Evolutionary conservation across 2,888 invertebrate genomes (phyloP), one percentile per base, ranked within the genome.

Genomic region (Crocallis elinguaria): DNA sequence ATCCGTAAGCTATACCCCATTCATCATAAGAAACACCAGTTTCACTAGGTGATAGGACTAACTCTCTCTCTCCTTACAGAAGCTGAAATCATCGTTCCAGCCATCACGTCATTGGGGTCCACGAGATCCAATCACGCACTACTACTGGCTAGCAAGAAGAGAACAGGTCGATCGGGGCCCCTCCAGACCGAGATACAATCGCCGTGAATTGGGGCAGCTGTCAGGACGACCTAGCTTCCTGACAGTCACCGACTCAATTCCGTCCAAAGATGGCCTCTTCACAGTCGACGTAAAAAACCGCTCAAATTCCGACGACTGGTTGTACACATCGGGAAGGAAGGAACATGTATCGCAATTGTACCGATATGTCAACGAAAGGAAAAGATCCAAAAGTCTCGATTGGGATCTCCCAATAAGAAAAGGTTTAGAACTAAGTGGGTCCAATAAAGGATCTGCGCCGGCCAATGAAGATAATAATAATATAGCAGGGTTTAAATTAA

Each of bases 101-200:
- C 85, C 90, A 2, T 84, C 89, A 0, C 74, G 88, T 1, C 86
- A 88, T 50, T 91, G 90, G 90, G 90, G 90, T 1, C 90, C 90
- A 0, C 72, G 87, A 23, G 89, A 90, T 59, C 89, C 89, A 4
- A 86, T 91, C 56, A 80, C 84, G 0, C 88, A 88, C 55, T 86
- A 89, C 68, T 86, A 88, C 66, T 90, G 90, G 90, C 57, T 85
- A 50, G 77, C 84, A 6, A 71, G 83, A 1, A 75, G 88, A 0
- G 84, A 86, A 17, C 81, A 82, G 43, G 39, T 63, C 2, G 72
- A 71, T 0, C 61, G 73, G 1, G 73, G 67, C 0, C 64, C 70
- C 42, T 41, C 52, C 0, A 60, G 65, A 3, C 66, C 62, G 0
- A 66, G 74, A 17, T 82, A 80, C 57, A 66, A 70, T 12, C 64